Conservation (phyloP, 2,113 vertebrate genomes). For the Psittacula cyanocephala region DNA sequence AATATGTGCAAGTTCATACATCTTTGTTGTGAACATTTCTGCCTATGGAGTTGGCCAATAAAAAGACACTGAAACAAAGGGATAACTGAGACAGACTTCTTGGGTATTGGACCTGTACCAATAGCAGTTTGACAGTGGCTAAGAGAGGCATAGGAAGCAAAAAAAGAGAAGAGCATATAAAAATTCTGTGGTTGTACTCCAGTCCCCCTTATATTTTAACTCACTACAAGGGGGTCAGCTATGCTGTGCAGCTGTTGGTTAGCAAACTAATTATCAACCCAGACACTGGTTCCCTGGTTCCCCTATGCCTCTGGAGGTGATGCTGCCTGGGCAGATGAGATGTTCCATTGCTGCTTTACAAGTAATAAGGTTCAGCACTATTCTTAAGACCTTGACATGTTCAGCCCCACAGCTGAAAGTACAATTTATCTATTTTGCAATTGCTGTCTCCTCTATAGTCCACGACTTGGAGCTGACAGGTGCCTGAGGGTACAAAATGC, state of each 20-base stretch:
- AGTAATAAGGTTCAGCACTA: neutral
- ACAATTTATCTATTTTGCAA: neutral
- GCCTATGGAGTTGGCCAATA: neutral
- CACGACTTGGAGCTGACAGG: neutral
- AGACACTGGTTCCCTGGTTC: neutral
- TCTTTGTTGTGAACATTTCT: neutral
- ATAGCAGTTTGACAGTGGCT: neutral
- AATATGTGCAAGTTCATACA: neutral
- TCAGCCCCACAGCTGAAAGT: neutral
- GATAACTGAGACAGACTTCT: neutral
- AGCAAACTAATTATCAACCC: neutral
- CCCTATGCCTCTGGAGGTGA: neutral
- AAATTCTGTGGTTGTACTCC: neutral
- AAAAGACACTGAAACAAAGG: neutral
- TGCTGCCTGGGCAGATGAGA: neutral
- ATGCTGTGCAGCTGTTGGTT: fast-evolving
- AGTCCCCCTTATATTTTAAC: neutral
- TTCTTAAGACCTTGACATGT: neutral
- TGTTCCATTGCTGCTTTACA: neutral
- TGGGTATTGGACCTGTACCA: neutral
- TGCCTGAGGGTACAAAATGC: neutral
- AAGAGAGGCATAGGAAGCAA: neutral
- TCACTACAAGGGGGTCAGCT: neutral
- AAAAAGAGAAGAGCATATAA: neutral
- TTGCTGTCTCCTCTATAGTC: neutral